Percentiles rank a stretch among this genome's conserved stretches.
Evolutionary conservation across 1,140 invertebrate species (phyloP).

Genomic region (Plutomurus gul): DNA sequence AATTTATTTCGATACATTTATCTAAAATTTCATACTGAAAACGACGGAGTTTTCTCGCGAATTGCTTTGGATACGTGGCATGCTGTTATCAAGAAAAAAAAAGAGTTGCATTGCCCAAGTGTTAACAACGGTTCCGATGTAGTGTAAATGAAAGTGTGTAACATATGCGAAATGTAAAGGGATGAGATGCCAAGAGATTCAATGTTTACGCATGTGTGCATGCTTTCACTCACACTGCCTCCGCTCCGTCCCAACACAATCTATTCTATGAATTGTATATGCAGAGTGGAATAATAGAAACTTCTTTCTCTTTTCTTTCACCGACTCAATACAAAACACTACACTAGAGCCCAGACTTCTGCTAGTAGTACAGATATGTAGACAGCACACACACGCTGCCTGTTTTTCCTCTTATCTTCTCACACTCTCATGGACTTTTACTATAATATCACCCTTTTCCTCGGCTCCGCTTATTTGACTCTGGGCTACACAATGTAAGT

Average conservation of each 20-base stretch:
- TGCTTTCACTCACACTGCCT: conserved; percentile 14
- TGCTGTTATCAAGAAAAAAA: too few species aligned
- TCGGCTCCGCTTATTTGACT: background rate
- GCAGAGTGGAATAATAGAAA: background rate
- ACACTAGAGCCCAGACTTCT: background rate
- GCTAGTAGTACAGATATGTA: too few species aligned
- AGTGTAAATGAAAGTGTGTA: background rate
- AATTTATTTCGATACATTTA: conserved; percentile 19
- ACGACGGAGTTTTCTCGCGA: background rate
- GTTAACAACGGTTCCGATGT: background rate
- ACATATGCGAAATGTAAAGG: background rate
- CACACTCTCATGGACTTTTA: conserved; percentile 13
- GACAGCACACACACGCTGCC: background rate
- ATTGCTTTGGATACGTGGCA: too few species aligned
- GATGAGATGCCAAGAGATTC: conserved; percentile 16
- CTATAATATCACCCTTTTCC: background rate
- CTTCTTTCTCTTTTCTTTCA: conserved; percentile 7
- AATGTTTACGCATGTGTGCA: conserved; percentile 17
- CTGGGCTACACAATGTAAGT: background rate
- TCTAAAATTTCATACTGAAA: background rate
- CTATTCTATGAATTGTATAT: background rate
- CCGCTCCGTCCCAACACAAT: background rate
- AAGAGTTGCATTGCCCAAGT: too few species aligned
- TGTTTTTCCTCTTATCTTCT: conserved; percentile 21
- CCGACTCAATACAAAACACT: conserved; percentile 1